These are phyloP conservation scores for Drosophila trichaetosa DNA, from an alignment of 2,888 invertebrate species.

Conservation along the genomic window DNA sequence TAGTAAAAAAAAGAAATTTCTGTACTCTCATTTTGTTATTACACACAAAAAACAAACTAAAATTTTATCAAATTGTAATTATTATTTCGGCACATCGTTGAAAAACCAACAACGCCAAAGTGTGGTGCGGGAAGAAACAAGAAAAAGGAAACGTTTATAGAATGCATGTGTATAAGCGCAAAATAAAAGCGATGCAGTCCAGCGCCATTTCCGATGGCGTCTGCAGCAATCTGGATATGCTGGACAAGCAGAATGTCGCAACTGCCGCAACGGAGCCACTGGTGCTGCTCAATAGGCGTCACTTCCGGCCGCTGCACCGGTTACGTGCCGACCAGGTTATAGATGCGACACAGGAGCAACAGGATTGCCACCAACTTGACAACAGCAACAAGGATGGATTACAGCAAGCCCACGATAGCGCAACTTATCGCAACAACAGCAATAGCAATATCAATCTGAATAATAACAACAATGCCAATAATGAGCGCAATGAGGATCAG, in stretches of 20 bases:
- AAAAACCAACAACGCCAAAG: constrained; percentile 10
- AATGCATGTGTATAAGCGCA: constrained; percentile 3
- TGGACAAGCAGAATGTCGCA: constrained; percentile 33
- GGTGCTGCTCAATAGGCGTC: constrained; percentile 42
- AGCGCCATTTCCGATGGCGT: not conserved
- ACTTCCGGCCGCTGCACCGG: constrained; percentile 25
- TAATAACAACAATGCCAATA: not conserved
- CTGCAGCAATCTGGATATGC: constrained; percentile 32
- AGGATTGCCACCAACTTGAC: not conserved
- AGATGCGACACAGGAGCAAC: constrained; percentile 5
- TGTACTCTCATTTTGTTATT: constrained; percentile 5
- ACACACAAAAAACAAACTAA: not conserved
- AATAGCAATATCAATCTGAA: not conserved
- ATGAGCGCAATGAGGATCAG: not conserved
- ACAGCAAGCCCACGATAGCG: constrained; percentile 1
- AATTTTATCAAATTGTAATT: constrained; percentile 1
- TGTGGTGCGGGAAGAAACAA: not conserved
- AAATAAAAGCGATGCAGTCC: not conserved
- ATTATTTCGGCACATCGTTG: constrained; percentile 30
- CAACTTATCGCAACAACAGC: not conserved
- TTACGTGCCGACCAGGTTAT: not conserved
- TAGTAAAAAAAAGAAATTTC: constrained; percentile 6
- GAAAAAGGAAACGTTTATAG: not conserved
- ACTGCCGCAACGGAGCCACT: constrained; percentile 33
- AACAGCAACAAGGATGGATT: constrained; percentile 1